Evolutionary conservation across 2,888 invertebrate species (phyloP), one percentile per base, ranked within the genome.

Genomic region (Drosophila mimica): DNA sequence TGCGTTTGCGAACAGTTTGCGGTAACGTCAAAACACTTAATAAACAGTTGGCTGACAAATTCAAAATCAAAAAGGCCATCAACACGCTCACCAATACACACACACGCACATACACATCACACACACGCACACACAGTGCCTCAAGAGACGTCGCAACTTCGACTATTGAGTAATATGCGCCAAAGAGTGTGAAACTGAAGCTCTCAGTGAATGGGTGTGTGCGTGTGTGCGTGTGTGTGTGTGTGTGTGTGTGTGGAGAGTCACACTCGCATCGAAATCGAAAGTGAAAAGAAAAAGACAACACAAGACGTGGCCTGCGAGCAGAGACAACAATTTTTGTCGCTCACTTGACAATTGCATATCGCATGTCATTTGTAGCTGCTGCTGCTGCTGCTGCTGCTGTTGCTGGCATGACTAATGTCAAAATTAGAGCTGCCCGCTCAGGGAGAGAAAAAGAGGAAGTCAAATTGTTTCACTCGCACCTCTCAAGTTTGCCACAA

Each of bases 1-100:
- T 60, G 79, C 77, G 75, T 74, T 79, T 67, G 82, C 83, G 83
- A 91, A 85, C 89, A 81, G 85, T 83, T 82, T 89, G 88, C 90
- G 82, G 85, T 83, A 85, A 84, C 83, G 81, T 85, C 91, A 80
- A 91, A 89, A 89, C 88, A 88, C 81, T 89, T 89, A 91, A 91
- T 91, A 91, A 91, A 85, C 91, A 86, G 90, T 86, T 79, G 82
- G 88, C 82, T 84, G 91, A 90, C 90, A 88, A 88, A 88, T 88
- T 86, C 81, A 88, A 89, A 88, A 89, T 88, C 79, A 88, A 89
- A 88, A 83, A 74, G 80, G 79, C 87, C 81, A 87, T 84, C 87
- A 84, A 82, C 84, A 79, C 70, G 70, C 75, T 76, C 78, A 78
- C 64, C 61, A 70, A 60, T 52, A 70, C 64, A 53, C 65, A 57